Base-by-base conservation (phyloP, 2,113 vertebrate genomes). In the Progne subis region DNA sequence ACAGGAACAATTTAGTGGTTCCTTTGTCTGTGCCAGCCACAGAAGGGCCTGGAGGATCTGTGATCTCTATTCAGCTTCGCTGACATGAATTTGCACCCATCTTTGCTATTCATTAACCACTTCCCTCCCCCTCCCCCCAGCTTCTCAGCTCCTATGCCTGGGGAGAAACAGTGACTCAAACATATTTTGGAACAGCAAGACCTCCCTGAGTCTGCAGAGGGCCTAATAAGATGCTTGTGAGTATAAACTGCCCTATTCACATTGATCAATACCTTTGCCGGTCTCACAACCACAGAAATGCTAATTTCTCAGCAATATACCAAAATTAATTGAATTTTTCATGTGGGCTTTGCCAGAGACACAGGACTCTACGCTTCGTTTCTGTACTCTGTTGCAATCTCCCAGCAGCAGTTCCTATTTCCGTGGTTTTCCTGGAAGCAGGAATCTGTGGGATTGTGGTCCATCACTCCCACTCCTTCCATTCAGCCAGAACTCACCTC, bases 31-130 rank as follows among this genome's bases (percentile, higher is more conserved):
- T 80, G 56, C 76, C 88, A 94, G 68, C 44, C 75, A 88, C 64
- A 90, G 79, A 90, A 80, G n/a, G 76, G 56, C 19, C 85, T 84
- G 64, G 70, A 92, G 88, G 85, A 92, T 81, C 52, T 91, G 79
- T 60, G 82, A 90, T 94, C 52, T 74, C 75, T 70, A 18, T 82
- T 86, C 32, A 80, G 34, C 59, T 80, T 49, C 67, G 52, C 26
- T 83, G 88, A 88, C 55, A 50, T 28, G 60, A 86, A 90, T 83
- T 88, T 88, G 50, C 52, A 93, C 80, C 55, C 63, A 74, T 77
- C 79, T 83, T 93, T 88, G 71, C 76, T 55, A 21, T 70, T 90
- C 79, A 83, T 79, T 80, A 93, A 88, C 47, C 8, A 4, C 41
- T 44, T 26, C 82, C 57, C 29, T 76, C 18, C 46, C 63, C 63